These are phyloP conservation scores for Cordilura impudica DNA, from an alignment of 2,888 invertebrate species.

Conservation along the genomic window DNA sequence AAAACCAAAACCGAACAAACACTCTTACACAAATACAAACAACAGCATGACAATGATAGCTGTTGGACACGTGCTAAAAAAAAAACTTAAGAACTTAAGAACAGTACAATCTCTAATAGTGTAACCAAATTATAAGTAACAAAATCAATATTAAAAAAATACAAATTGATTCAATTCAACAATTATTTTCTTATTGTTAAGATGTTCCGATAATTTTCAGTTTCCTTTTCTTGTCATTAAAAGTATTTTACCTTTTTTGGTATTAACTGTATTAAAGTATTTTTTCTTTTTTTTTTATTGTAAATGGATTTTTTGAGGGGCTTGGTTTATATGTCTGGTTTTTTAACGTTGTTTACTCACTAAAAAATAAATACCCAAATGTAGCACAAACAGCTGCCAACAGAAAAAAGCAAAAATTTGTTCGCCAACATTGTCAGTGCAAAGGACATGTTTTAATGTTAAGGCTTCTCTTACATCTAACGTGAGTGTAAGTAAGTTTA, in stretches of 20 bases:
- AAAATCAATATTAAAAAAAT: too few relatives aligned
- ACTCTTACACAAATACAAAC: neutral
- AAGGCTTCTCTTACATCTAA: neutral
- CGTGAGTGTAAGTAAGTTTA: neutral
- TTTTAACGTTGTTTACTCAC: conserved; percentile 44
- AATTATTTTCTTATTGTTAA: too few relatives aligned
- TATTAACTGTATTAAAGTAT: neutral
- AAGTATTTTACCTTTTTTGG: too few relatives aligned
- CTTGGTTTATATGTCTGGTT: conserved; percentile 36
- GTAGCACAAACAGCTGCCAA: conserved; percentile 37
- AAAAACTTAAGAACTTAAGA: conserved; percentile 1
- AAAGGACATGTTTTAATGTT: conserved; percentile 52
- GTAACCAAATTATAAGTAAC: too few relatives aligned
- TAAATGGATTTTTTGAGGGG: neutral
- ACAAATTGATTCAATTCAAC: too few relatives aligned
- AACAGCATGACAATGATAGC: neutral
- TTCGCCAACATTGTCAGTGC: conserved; percentile 55
- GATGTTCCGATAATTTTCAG: too few relatives aligned
- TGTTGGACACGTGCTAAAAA: neutral
- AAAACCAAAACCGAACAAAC: neutral
- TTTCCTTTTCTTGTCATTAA: too few relatives aligned
- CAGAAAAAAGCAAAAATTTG: conserved; percentile 22
- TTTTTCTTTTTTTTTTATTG: neutral
- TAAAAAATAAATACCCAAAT: conserved; percentile 9
- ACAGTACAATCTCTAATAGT: too few relatives aligned